Evolutionary conservation across 2,113 vertebrate species (phyloP), one percentile per base, ranked within the genome.

Genomic region (Nothobranchius kuhntae): DNA sequence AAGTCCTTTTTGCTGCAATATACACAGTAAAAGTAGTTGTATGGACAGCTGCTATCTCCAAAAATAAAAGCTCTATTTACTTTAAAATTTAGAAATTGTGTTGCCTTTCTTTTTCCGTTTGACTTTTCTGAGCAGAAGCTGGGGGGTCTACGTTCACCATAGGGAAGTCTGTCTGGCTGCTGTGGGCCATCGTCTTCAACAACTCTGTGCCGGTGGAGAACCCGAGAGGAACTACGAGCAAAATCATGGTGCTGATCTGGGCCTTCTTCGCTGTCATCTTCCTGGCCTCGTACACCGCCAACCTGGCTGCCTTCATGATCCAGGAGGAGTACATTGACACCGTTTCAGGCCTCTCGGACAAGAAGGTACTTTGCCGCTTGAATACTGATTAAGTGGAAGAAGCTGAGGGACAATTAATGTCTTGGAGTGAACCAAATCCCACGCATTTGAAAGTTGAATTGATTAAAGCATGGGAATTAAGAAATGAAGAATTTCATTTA

Each of bases 191-290:
- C 86, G 95, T 98, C 71, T 98, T 98, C 90, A 98, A 98, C 87
- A 98, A 98, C 90, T 98, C 96, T 0, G 96, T 98, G 82, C 96
- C 96, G 0, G 96, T 98, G 89, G 95, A 98, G 91, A 98, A 98
- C 89, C 96, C 96, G 45, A 92, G 93, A 79, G 96, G 96, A 77
- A 98, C 96, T 75, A 97, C 96, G 78, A 98, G 96, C 85, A 98
- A 98, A 92, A 98, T 97, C 89, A 97, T 98, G 95, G 96, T 98
- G 72, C 93, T 98, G 87, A 94, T 98, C 71, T 98, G 96, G 96
- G 96, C 96, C 80, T 98, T 98, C 92, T 98, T 98, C 26, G 96
- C 96, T 2, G 96, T 98, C 88, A 98, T 98, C 90, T 98, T 98
- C 90, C 94, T 98, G 54, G 96, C 96, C 89, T 97, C 96, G 89